Conservation (phyloP, 2,888 invertebrate species). For the Pheosia gnoma region DNA sequence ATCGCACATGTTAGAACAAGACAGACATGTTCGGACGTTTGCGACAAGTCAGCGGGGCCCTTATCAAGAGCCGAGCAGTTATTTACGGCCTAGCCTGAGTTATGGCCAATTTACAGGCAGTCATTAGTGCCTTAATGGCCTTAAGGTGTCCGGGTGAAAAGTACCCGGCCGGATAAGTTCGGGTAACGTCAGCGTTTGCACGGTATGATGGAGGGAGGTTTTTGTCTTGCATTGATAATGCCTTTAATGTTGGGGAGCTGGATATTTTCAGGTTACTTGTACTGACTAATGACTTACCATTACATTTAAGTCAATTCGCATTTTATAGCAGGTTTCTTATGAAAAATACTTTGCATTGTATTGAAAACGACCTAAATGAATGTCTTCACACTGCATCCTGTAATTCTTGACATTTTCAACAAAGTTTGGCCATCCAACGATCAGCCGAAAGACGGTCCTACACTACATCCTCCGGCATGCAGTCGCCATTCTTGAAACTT, state of each 20-base stretch:
- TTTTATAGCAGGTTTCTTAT: no score
- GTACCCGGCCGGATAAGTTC: constrained; percentile 69
- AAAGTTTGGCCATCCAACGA: no score
- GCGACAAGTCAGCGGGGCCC: constrained; percentile 79
- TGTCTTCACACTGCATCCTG: no score
- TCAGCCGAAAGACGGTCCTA: no score
- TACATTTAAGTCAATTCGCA: no score
- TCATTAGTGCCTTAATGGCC: constrained; percentile 82
- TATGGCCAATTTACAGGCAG: constrained; percentile 84
- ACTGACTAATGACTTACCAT: no score
- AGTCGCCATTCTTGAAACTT: no score
- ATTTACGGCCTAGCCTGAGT: constrained; percentile 79
- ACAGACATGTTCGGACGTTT: constrained; percentile 73
- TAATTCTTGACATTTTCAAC: no score
- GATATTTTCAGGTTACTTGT: constrained; percentile 11
- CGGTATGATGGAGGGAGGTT: constrained; percentile 50
- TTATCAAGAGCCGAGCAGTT: constrained; percentile 76
- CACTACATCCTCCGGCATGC: no score
- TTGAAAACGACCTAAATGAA: no score
- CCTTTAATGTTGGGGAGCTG: constrained; percentile 22
- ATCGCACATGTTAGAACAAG: constrained; percentile 77
- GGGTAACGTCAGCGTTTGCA: constrained; percentile 64
- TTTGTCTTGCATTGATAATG: constrained; percentile 44
- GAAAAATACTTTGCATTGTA: no score
- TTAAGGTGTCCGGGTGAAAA: constrained; percentile 78